Percentiles rank a stretch among this genome's conserved stretches.
Evolutionary conservation across 2,888 invertebrate species (phyloP).

Genomic region (Sceliomorpha sp.): DNA sequence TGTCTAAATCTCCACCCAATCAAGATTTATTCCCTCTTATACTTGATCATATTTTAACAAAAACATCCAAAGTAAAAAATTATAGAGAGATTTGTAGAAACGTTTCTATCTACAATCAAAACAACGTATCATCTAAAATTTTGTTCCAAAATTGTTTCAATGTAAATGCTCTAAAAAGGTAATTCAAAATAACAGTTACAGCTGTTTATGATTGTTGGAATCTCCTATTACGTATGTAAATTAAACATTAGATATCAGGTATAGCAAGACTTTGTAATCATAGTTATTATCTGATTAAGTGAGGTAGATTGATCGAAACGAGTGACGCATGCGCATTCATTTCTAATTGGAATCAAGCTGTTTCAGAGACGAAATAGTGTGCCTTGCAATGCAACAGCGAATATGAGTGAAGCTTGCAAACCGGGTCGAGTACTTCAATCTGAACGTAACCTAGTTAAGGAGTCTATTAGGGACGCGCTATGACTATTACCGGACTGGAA

Average conservation of each 20-base stretch:
- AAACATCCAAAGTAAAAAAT: no score
- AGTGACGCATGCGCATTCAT: constrained; percentile 10
- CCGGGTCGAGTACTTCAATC: constrained; percentile 60
- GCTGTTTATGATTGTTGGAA: no score
- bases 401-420: constrained; percentile 33
- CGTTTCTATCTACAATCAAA: no score
- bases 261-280: constrained; percentile 14
- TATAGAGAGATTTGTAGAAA: no score
- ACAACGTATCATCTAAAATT: no score
- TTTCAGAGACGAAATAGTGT: constrained; percentile 15
- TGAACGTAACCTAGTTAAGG: constrained; percentile 65
- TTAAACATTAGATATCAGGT: no score
- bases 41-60: no score
- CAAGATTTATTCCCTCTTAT: not conserved
- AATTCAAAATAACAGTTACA: no score
- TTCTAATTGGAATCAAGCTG: constrained; percentile 29
- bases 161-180: no score
- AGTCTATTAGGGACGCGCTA: constrained; percentile 64
- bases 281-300: constrained; percentile 19
- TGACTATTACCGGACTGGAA: constrained; percentile 65
- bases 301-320: constrained; percentile 22
- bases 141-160: no score
- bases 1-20: not conserved
- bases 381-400: constrained; percentile 13
- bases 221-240: no score